Base-by-base conservation (phyloP, 2,888 invertebrate genomes). In the Fragum fragum region DNA sequence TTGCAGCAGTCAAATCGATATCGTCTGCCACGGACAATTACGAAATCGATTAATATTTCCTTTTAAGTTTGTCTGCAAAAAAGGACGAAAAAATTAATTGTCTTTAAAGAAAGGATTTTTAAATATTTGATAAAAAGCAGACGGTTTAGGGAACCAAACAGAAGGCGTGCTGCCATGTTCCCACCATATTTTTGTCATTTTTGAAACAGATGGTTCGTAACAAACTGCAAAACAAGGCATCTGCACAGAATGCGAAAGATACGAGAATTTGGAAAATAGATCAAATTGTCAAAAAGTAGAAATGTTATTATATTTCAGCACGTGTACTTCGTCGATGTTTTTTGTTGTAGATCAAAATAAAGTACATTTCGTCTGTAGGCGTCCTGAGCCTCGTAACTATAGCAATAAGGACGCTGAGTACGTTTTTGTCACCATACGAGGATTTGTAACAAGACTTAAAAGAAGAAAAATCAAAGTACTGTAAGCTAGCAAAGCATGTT, bases 1-100 rank as follows among this genome's bases (percentile, higher is more conserved):
- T 70, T 73, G 77, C 66, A 66, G 66, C 66, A 66, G 66, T 23
- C 42, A 26, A 66, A 66, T 42, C 66, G 16, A 66, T 66, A 66
- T 66, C 66, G 42, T n/a, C 42, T 42, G 66, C 66, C 47, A 42
- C 42, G 36, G 42, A 36, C 21, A 66, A 66, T 66, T 66, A 42
- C 66, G 16, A 26, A 23, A 66, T 21, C 66, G 66, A 66, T 66
- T 66, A 66, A 66, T 66, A 42, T 42, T 47, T 47, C 47, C 47
- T 47, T 47, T 47, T 18, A 47, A 47, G 47, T 47, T 47, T 14
- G 47, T 47, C 47, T 9, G 47, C 47, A 47, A 47, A 47, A 47
- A 47, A 47, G 47, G 47, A 26, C 57, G 57, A 57, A 32, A 63
- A 29, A 32, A 18, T 42, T 66, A 66, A 66, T 66, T 66, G 42